Base-by-base conservation (phyloP, 1,140 invertebrate species). In the Chionoecetes opilio region DNA sequence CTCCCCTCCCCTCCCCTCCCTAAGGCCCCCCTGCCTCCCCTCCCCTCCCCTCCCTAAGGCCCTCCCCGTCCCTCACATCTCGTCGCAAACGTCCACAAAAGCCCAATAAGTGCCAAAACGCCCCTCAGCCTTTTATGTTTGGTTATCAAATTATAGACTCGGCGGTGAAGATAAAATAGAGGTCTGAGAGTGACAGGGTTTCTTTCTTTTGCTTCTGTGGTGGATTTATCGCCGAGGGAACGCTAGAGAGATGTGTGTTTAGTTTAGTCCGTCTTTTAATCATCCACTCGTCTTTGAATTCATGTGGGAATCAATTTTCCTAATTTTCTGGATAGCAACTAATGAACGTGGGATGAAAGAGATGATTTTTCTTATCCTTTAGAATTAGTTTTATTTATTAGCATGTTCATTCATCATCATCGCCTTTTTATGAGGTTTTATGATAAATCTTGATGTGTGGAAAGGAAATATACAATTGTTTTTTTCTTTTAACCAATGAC, bases 131-230 rank as follows among this genome's bases (percentile, higher is more conserved):
- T 86, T 86, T 53, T 38, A 93, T 85, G 35, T 85, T 41, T 86
- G 92, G 82, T 93, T 93, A 93, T 93, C 35, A 93, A 93, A 93
- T 93, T 86, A 93, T 93, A 84, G 82, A 82, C 63, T 35, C 37
- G 35, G 53, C 29, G 5, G 82, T 31, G 21, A 86, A n/a, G 82
- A 17, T 31, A 34, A 29, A 31, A 29, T 26, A 14, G 29, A 75
- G 32, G 63, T 1, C 63, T 75, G 63, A 8, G 63, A n/a, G 9
- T 75, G 63, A 75, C 63, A 75, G 63, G 5, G 26, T 75, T 75
- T 75, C n/a, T 75, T 75, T 75, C 26, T 75, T 21, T 75, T n/a
- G n/a, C n/a, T 75, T 75, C n/a, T 26, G 9, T 75, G 9, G 63
- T 17, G 63, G 63, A 75, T 53, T 53, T 53, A 53, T 53, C 46